Base-by-base conservation (phyloP, 2,888 invertebrate species). In the Isoperla grammatica region DNA sequence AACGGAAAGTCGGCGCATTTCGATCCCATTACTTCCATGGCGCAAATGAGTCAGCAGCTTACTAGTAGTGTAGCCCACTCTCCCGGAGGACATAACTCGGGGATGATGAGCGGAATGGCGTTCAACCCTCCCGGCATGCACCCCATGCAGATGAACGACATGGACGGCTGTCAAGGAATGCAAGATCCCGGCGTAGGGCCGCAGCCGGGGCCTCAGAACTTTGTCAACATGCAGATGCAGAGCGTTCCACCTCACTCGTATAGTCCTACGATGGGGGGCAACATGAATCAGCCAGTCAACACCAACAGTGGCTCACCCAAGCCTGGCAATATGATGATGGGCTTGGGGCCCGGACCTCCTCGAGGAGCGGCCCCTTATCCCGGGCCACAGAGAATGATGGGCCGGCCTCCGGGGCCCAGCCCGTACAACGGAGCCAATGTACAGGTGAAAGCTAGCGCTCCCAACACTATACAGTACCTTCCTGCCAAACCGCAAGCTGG, bases 401-500 rank as follows among this genome's bases (percentile, higher is more conserved):
- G 84, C 35, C 79, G 83, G 17, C 85, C 86, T 46, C 70, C 71
- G 15, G 74, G 75, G 8, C 74, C 75, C 1, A 81, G 79, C 70
- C 80, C 82, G 1, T 85, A 85, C 70, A 86, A 86, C 68, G 86
- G 86, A 66, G 84, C 88, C 48, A 95, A 92, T 74, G 88, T 93
- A 43, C 75, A 75, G 76, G 95, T 97, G 22, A 96, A 96, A 76
- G 90, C 96, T 9, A 95, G 91, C 74, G 95, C 96, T 11, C 96
- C 97, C 0, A 97, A 97, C 76, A 97, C 97, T 39, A 97, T 97
- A 72, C 96, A 97, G 79, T 97, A 97, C 80, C 83, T 96, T 74
- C 97, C 97, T 19, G 92, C 95, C 56, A 83, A 95, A 76, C 91
- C 95, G n/a, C 93, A 93, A 72, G 85, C 86, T 69, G 81, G 84